Evolutionary conservation across 2,797 vertebrate species (phyloP), one percentile per base, ranked within the genome.

Genomic region (Manis crassicaudata): DNA sequence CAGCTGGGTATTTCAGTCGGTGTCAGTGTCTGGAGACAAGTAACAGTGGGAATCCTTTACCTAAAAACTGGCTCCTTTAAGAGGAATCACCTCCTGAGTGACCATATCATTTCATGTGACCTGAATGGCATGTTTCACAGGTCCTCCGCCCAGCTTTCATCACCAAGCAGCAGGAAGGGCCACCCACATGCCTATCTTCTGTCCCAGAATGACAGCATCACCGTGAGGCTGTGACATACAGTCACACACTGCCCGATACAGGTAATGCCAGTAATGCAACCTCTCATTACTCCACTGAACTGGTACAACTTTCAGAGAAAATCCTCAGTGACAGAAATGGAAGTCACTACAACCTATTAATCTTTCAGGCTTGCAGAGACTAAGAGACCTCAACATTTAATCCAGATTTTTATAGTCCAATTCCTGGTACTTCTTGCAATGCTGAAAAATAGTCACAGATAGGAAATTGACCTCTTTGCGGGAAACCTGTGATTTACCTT

Each of bases 221-320:
- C 32, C n/a, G 32, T 52, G 58, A 70, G 76, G 52, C 29, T 6
- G 7, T 3, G 13, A 37, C 52, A 32, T 21, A 25, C 18, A 4
- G 18, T 21, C 60, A 27, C 16, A 40, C 20, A 0, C 2, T 17
- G 80, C 21, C 62, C 35, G 46, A 80, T 6, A 40, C 4, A 56
- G 37, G 54, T 37, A 60, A n/a, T n/a, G 35, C 27, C 56, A 52
- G 1, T 9, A 9, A 62, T 0, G 2, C 54, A 18, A 67, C 43
- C 23, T 37, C 50, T 52, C 50, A 54, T 75, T 37, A 70, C 43
- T 67, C 94, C 72, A n/a, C 27, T 32, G 75, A 96, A 79, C 84
- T 43, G 37, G 92, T 25, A 21, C 37, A 90, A 89, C 91, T 92
- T 90, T 76, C 83, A 77, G 96, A 95, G 87, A 83, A 95, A 96